phyloP scores from a whole-genome alignment of 2,113 vertebrate genomes.

The Lagopus muta region DNA sequence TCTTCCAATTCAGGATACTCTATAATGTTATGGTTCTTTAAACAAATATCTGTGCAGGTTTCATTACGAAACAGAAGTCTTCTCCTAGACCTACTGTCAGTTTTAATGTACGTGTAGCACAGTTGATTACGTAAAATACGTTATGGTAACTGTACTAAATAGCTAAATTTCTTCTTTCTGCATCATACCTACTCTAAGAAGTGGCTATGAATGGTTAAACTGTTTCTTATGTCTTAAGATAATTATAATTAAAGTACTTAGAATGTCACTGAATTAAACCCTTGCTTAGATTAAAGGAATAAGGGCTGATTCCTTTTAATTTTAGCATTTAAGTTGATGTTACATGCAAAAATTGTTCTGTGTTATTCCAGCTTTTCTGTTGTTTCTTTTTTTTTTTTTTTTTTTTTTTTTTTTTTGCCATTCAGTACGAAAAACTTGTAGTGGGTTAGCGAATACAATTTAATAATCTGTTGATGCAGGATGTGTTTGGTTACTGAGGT shows the following conservation, averaged over 20 bases:
- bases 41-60: not conserved
- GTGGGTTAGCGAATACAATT: not conserved
- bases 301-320: not conserved
- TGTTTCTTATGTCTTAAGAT: not conserved
- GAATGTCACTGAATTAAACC: not conserved
- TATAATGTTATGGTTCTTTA: not conserved
- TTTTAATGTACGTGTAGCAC: not conserved
- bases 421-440: not conserved
- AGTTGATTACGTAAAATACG: not conserved
- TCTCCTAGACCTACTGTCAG: not conserved
- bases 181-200: not conserved
- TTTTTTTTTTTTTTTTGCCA: not conserved
- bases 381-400: not conserved
- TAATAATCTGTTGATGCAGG: not conserved
- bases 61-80: not conserved
- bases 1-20: not conserved
- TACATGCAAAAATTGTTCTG: not conserved
- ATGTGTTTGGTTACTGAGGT: not conserved
- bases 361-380: not conserved
- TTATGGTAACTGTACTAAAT: not conserved
- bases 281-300: not conserved
- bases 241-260: conserved; percentile 32
- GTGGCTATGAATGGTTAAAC: not conserved
- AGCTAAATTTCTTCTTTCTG: not conserved
- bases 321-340: not conserved